A percentile compares a stretch with the other conserved stretches of the same genome.
These are phyloP conservation scores for Grantiella picta DNA, from an alignment of 2,113 vertebrate species.

Conservation along the genomic window DNA sequence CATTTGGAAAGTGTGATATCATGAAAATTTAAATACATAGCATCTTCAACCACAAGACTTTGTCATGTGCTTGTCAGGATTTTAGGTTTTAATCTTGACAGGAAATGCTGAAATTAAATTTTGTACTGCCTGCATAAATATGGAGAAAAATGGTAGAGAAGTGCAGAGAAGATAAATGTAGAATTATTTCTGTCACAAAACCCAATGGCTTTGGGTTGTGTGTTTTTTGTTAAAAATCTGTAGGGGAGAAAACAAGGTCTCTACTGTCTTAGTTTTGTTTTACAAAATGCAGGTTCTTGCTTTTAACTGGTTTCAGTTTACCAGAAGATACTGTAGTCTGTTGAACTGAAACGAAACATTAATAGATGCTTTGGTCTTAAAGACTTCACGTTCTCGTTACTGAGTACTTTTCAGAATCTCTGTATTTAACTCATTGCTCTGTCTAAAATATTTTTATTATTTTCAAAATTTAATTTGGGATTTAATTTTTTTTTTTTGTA, in stretches of 20 bases:
- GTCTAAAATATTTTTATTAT: neutral
- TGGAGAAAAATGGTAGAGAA: neutral
- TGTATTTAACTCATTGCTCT: neutral
- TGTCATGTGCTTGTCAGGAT: conserved; percentile 52
- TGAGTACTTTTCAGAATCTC: neutral
- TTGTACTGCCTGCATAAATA: conserved; percentile 30
- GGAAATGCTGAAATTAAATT: conserved; percentile 40
- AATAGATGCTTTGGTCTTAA: neutral
- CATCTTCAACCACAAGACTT: conserved; percentile 32
- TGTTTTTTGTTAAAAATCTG: neutral
- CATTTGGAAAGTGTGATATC: conserved; percentile 54
- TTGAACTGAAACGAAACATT: neutral
- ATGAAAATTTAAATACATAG: conserved; percentile 57
- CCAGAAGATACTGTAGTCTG: neutral
- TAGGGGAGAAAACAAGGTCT: neutral
- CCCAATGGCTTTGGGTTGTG: neutral
- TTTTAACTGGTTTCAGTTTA: neutral
- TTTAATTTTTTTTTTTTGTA: neutral
- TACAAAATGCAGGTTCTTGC: neutral
- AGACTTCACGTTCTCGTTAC: neutral
- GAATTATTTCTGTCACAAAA: neutral
- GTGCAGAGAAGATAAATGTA: neutral
- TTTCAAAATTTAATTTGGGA: neutral
- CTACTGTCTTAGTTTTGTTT: neutral
- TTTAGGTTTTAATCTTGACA: conserved; percentile 41